phyloP scores from a whole-genome alignment of 2,888 invertebrate species.

The Athalia circularis region DNA sequence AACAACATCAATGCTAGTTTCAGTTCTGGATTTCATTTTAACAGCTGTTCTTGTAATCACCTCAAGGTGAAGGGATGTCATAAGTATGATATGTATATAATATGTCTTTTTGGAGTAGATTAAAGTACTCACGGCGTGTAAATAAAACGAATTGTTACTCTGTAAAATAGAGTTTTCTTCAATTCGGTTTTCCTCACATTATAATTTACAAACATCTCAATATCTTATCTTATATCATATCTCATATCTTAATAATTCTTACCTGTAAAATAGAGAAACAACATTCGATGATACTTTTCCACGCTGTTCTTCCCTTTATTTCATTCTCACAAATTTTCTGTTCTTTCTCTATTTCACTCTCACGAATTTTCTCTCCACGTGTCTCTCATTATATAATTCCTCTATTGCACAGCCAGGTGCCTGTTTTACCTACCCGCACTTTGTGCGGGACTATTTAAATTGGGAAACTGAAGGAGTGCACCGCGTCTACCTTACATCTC shows the following conservation, averaged over 20 bases:
- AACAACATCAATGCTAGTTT: no score
- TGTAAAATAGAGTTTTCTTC: constrained; percentile 1
- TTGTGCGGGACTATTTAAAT: background rate
- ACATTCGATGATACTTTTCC: constrained; percentile 12
- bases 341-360: no score
- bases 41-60: no score
- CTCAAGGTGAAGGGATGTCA: no score
- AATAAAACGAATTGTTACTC: constrained; percentile 8
- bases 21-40: no score
- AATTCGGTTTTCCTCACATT: constrained; percentile 8
- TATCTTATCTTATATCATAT: constrained; percentile 8
- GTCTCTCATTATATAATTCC: constrained; percentile 1
- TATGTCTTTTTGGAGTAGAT: no score
- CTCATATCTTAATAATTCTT: constrained; percentile 8
- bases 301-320: constrained; percentile 5
- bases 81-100: no score
- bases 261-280: constrained; percentile 7
- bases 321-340: background rate
- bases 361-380: constrained; percentile 1
- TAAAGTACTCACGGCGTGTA: background rate
- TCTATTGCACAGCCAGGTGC: constrained; percentile 9
- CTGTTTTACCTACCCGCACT: constrained; percentile 8
- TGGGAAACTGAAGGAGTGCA: background rate
- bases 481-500: no score
- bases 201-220: background rate